Conservation (phyloP, 1,140 invertebrate genomes). For the Dolichoris vasculosae region DNA sequence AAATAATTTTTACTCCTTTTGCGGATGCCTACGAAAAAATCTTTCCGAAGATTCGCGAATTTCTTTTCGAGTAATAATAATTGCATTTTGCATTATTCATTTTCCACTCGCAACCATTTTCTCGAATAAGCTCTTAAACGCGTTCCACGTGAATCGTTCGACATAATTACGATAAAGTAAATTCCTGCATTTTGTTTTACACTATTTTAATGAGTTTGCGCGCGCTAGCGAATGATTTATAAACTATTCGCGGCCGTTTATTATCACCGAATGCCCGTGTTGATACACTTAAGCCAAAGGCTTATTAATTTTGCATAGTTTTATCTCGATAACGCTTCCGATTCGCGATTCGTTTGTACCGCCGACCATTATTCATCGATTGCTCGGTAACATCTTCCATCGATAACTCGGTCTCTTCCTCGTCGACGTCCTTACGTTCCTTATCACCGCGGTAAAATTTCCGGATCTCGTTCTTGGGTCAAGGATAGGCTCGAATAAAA, state of each 20-base stretch:
- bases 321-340: background rate
- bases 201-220: background rate
- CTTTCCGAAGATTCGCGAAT: background rate
- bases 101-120: slow-evolving; percentile 32
- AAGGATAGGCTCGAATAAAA: too few relatives aligned
- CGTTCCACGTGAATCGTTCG: background rate
- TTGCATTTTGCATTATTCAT: slow-evolving; percentile 10
- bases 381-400: too few relatives aligned
- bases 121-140: slow-evolving; percentile 40
- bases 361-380: too few relatives aligned
- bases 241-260: background rate
- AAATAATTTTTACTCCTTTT: too few relatives aligned
- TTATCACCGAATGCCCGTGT: background rate
- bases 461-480: too few relatives aligned
- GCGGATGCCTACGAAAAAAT: too few relatives aligned
- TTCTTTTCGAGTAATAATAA: background rate
- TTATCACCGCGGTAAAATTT: too few relatives aligned
- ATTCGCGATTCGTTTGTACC: too few relatives aligned
- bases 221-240: background rate
- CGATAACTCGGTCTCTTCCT: too few relatives aligned
- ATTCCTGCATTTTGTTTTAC: background rate
- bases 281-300: background rate
- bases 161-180: slow-evolving; percentile 22
- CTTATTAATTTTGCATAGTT: background rate
- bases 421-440: too few relatives aligned